These are phyloP conservation scores for Sericinus montela DNA, from an alignment of 2,888 invertebrate genomes.

Conservation along the genomic window DNA sequence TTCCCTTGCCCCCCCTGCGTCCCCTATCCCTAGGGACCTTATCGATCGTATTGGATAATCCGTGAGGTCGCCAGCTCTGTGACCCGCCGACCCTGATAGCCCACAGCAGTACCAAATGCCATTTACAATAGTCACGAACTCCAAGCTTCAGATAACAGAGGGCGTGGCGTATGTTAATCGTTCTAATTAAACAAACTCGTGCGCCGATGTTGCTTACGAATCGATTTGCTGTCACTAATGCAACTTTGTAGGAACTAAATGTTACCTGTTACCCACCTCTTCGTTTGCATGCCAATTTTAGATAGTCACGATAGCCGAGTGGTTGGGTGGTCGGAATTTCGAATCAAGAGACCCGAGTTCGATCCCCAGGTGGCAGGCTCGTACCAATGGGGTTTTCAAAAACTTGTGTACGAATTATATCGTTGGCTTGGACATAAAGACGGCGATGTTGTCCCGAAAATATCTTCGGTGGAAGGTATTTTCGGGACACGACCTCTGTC, in stretches of 20 bases:
- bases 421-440: too few species aligned
- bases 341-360: too few species aligned
- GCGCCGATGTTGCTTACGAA: neutral
- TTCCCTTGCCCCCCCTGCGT: conserved; percentile 19
- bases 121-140: conserved; percentile 60
- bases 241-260: neutral
- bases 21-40: conserved; percentile 42
- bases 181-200: conserved; percentile 4
- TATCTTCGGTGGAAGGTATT: too few species aligned
- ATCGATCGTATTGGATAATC: conserved; percentile 72
- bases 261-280: too few species aligned
- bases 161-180: neutral
- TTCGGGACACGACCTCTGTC: too few species aligned
- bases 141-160: conserved; percentile 1
- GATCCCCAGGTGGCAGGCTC: too few species aligned
- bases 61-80: conserved; percentile 62
- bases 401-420: too few species aligned
- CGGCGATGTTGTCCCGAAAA: too few species aligned
- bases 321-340: too few species aligned
- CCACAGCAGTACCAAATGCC: conserved; percentile 46
- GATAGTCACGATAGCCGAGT: too few species aligned
- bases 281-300: too few species aligned
- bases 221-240: neutral
- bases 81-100: conserved; percentile 45
- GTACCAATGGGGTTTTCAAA: too few species aligned